Evolutionary conservation across 2,888 invertebrate genomes (phyloP), one percentile per base, ranked within the genome.

Genomic region (Erynnis tages): DNA sequence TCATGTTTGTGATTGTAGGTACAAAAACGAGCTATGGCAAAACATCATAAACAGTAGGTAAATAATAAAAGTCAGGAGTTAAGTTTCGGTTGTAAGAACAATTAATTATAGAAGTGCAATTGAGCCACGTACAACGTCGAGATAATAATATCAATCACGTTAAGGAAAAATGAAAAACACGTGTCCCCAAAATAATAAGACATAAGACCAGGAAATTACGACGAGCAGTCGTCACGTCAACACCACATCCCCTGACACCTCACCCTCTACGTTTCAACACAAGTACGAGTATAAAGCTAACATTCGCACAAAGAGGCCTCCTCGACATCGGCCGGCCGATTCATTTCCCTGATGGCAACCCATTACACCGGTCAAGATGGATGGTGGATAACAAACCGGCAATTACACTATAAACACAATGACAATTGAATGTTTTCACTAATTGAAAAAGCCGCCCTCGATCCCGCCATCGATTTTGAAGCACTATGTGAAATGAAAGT

Each of bases 401-500:
- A 85, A 85, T 87, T 86, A 86, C 81, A 82, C 84, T 81, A 84
- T 85, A 80, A 87, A 82, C 82, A 77, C 82, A 83, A 81, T 74
- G 82, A 86, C 85, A 83, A 84, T 83, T 82, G 81, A 85, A 83
- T 82, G 82, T 81, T 81, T 81, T 81, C 78, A 81, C 82, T 87
- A 88, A 89, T 89, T 88, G 86, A 88, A 87, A 86, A 84, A 78
- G 79, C 81, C 79, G 70, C 77, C 73, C 72, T 66, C 70, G 69
- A 79, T 84, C 82, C 38, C 16, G 11, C 52, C 82, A 85, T 82
- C 73, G 73, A 73, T 82, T 79, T 75, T 69, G 79, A 78, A 78
- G 82, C 87, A 88, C 88, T 88, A 82, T 87, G 82, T 85, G 79
- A 87, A 87, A 88, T 87, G 82, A 87, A 85, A 79, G 73, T 62